Conservation (phyloP, 2,888 invertebrate species). For the Drosophila prostipennis region DNA sequence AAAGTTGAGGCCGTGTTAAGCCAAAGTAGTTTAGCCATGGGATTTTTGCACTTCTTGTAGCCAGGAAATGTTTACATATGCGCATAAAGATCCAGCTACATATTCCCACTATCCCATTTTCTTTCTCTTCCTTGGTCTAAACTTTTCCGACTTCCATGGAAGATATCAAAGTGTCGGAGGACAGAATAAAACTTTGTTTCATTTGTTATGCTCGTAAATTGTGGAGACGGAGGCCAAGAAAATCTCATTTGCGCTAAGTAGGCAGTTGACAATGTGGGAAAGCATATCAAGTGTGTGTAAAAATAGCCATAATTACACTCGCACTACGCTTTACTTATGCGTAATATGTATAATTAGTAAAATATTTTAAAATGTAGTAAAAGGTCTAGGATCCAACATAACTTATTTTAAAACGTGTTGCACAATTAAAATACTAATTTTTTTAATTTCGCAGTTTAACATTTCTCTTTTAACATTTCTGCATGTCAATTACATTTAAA, state of each 20-base stretch:
- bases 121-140: not conserved
- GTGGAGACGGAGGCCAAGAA: constrained; percentile 55
- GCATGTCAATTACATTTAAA: no score
- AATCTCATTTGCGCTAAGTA: constrained; percentile 64
- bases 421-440: no score
- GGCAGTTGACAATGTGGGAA: constrained; percentile 19
- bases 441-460: no score
- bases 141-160: constrained; percentile 10
- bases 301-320: not conserved
- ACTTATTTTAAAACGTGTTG: no score
- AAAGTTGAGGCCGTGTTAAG: constrained; percentile 47
- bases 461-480: no score
- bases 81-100: constrained; percentile 72
- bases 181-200: constrained; percentile 34
- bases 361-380: no score
- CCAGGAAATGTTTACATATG: constrained; percentile 77
- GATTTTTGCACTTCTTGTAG: constrained; percentile 50
- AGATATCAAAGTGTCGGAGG: constrained; percentile 4
- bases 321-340: no score
- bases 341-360: no score
- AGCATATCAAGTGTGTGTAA: constrained; percentile 7
- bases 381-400: no score
- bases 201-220: constrained; percentile 61
- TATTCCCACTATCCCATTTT: constrained; percentile 11
- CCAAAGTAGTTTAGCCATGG: constrained; percentile 53